Evolutionary conservation across 2,797 vertebrate genomes (phyloP).

Genomic region (Glossophaga mutica): DNA sequence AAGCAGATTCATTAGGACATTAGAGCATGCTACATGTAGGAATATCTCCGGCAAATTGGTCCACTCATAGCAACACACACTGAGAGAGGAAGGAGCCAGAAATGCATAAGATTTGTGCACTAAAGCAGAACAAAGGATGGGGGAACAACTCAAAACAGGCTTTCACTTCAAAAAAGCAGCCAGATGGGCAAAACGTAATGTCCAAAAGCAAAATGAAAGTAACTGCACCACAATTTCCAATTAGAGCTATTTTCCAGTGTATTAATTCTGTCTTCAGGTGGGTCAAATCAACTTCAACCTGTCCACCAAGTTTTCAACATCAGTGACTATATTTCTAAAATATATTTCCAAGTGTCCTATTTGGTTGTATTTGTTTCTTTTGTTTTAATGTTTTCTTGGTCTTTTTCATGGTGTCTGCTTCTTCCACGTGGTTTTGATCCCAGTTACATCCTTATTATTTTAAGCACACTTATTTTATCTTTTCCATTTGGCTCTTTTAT

Average conservation of each 20-base stretch:
- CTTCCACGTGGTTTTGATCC: neutral
- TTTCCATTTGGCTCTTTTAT: neutral
- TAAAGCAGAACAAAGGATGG: neutral
- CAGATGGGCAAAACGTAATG: neutral
- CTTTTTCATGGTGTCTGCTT: neutral
- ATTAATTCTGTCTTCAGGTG: neutral
- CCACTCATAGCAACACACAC: neutral
- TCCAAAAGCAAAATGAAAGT: neutral
- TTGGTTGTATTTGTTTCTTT: neutral
- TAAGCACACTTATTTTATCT: neutral
- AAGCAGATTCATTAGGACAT: neutral
- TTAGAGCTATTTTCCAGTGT: neutral
- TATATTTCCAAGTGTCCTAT: neutral
- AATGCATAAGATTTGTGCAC: neutral
- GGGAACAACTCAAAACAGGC: neutral
- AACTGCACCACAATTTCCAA: neutral
- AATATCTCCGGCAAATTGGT: neutral
- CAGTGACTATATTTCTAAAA: neutral
- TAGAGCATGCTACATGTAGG: neutral
- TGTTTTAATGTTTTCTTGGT: neutral
- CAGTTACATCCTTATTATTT: neutral
- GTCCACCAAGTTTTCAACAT: neutral
- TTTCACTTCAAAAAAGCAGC: neutral
- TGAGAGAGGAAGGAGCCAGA: neutral
- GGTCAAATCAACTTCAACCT: neutral